phyloP scores from a whole-genome alignment of 2,797 vertebrate genomes.

The Acanthurus leucopareius region DNA sequence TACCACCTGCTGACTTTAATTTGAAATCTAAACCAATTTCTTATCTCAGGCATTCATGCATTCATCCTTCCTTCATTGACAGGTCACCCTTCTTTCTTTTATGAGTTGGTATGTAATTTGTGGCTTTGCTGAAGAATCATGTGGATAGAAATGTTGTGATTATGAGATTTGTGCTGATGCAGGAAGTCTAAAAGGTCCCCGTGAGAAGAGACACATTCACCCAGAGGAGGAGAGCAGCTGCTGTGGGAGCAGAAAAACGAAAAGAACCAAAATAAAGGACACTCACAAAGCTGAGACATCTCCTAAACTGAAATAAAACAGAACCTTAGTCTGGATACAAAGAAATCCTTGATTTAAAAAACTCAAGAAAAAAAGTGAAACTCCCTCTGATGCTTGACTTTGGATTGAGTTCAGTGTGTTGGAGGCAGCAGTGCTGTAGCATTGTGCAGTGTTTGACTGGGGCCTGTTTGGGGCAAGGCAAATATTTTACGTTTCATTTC shows the following conservation, averaged over 20 bases:
- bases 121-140: constrained; percentile 73
- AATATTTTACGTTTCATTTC: constrained; percentile 74
- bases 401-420: constrained; percentile 41
- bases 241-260: constrained; percentile 42
- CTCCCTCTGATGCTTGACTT: constrained; percentile 37
- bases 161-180: constrained; percentile 71
- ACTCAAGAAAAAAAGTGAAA: background rate
- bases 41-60: constrained; percentile 25
- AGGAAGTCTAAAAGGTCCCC: constrained; percentile 48
- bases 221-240: constrained; percentile 52
- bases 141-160: constrained; percentile 77
- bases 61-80: constrained; percentile 46
- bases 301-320: constrained; percentile 21
- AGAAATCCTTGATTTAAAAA: constrained; percentile 36
- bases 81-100: constrained; percentile 49
- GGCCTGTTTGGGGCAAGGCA: constrained; percentile 68
- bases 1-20: background rate
- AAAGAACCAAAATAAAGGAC: constrained; percentile 9
- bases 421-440: constrained; percentile 18
- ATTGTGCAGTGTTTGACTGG: constrained; percentile 46
- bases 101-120: constrained; percentile 76
- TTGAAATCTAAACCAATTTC: constrained; percentile 10
- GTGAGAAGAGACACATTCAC: constrained; percentile 45
- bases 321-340: constrained; percentile 28
- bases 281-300: background rate